phyloP scores from a whole-genome alignment of 2,113 vertebrate species.

The Hirundichthys speculiger region DNA sequence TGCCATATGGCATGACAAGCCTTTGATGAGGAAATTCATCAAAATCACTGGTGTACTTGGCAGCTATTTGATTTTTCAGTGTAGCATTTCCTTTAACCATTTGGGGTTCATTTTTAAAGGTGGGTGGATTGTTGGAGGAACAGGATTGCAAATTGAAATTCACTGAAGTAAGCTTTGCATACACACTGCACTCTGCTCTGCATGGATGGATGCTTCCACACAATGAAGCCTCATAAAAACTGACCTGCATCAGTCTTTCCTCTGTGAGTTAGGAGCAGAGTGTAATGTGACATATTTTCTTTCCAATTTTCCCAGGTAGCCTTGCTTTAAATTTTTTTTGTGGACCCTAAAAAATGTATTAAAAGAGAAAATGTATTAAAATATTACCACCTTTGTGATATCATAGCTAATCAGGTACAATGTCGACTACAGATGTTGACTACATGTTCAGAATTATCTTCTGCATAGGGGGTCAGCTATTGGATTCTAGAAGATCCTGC shows the following conservation, averaged over 20 bases:
- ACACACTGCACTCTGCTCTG: conserved; percentile 30
- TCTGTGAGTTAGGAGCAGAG: conserved; percentile 39
- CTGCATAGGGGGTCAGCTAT: too few relatives aligned
- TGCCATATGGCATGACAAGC: conserved; percentile 63
- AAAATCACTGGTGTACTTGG: conserved; percentile 62
- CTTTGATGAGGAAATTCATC: conserved; percentile 80
- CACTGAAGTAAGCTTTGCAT: conserved; percentile 62
- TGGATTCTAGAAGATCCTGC: too few relatives aligned
- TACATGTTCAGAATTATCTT: too few relatives aligned
- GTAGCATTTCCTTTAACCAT: conserved; percentile 52
- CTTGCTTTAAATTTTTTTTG: too few relatives aligned
- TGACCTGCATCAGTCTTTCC: conserved; percentile 53
- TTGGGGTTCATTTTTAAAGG: conserved; percentile 46
- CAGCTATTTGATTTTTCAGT: conserved; percentile 55
- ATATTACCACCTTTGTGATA: too few relatives aligned
- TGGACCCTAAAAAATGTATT: too few relatives aligned
- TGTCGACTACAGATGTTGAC: too few relatives aligned
- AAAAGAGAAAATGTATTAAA: too few relatives aligned
- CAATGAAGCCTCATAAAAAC: conserved; percentile 65
- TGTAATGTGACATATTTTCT: conserved; percentile 31
- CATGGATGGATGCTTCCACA: conserved; percentile 61
- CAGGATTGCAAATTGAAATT: conserved; percentile 54
- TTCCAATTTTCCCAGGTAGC: too few relatives aligned
- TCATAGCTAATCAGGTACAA: too few relatives aligned
- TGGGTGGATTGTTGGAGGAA: conserved; percentile 36